Evolutionary conservation across 2,113 vertebrate species (phyloP).

Genomic region (Brienomyrus longianalis): DNA sequence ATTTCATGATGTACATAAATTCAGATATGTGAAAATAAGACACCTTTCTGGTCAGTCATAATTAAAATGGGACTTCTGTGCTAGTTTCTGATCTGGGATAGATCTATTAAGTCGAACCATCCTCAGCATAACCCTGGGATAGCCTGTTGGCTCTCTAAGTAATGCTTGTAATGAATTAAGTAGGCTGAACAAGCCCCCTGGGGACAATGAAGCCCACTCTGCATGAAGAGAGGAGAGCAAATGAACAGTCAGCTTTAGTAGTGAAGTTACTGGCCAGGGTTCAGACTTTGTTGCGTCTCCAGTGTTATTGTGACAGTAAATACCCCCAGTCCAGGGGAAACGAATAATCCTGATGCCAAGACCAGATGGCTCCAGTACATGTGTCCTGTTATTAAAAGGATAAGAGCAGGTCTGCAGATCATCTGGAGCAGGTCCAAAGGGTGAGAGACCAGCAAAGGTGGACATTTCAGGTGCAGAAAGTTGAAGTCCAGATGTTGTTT

Average conservation of each 20-base stretch:
- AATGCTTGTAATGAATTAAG: constrained; percentile 76
- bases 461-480: neutral
- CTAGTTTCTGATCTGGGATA: neutral
- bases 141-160: constrained; percentile 81
- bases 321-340: neutral
- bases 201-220: constrained; percentile 80
- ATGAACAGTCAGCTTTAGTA: neutral
- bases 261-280: neutral
- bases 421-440: constrained; percentile 65
- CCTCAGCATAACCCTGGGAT: constrained; percentile 79
- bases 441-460: constrained; percentile 56
- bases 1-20: constrained; percentile 35
- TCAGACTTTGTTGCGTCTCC: neutral
- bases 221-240: neutral
- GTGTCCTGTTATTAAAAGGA: neutral
- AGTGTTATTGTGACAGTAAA: neutral
- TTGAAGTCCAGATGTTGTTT: neutral
- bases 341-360: neutral
- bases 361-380: neutral
- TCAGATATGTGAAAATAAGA: constrained; percentile 20
- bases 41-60: neutral
- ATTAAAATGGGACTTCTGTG: neutral
- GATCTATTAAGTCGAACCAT: neutral
- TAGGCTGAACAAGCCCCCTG: constrained; percentile 71
- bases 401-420: constrained; percentile 42